Percentiles rank a stretch among this genome's conserved stretches.
Evolutionary conservation across 2,113 vertebrate genomes (phyloP).

Genomic region (Pandion haliaetus): DNA sequence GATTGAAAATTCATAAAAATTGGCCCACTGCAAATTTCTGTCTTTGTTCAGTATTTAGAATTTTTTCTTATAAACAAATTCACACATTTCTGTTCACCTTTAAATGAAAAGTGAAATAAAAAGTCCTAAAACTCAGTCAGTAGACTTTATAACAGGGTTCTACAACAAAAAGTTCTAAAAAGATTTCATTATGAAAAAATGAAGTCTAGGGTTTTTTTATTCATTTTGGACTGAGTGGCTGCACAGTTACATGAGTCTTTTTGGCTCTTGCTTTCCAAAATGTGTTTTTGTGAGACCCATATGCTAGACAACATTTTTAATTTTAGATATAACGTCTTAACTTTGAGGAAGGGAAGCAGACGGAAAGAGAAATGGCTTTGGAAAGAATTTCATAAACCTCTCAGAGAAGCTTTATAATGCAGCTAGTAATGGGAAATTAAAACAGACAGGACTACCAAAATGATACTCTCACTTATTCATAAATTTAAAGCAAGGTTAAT

Average conservation of each 20-base stretch:
- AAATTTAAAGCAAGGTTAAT: not conserved
- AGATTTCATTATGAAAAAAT: not conserved
- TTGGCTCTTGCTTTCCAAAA: not conserved
- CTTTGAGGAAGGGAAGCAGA: not conserved
- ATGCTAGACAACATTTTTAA: not conserved
- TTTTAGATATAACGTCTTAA: not conserved
- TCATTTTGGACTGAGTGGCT: not conserved
- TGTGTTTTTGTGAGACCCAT: not conserved
- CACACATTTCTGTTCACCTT: not conserved
- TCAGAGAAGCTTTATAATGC: not conserved
- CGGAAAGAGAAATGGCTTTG: not conserved
- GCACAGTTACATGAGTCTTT: not conserved
- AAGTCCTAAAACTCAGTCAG: not conserved
- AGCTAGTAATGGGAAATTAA: not conserved
- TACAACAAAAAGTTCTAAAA: not conserved
- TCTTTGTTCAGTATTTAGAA: not conserved
- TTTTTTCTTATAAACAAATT: not conserved
- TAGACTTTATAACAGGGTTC: not conserved
- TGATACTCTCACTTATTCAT: not conserved
- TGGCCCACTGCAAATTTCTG: not conserved
- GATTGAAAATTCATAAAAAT: not conserved
- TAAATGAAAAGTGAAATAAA: not conserved
- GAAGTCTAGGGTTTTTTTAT: not conserved
- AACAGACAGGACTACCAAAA: not conserved
- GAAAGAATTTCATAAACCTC: not conserved